phyloP scores from a whole-genome alignment of 1,140 invertebrate genomes.

The Formica selysi region DNA sequence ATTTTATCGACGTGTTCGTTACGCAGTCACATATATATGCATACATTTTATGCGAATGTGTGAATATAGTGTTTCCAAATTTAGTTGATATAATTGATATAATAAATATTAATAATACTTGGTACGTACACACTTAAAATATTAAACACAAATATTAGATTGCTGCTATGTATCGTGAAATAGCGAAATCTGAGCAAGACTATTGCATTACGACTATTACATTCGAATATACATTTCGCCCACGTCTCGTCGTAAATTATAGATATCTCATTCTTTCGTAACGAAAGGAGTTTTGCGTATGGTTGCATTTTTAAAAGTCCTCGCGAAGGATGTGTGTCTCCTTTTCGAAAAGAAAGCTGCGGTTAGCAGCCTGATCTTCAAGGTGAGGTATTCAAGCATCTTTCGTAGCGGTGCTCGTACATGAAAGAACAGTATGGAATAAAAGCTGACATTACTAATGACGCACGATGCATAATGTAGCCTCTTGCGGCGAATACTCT shows the following conservation, averaged over 20 bases:
- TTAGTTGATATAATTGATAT: background rate
- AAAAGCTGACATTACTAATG: background rate
- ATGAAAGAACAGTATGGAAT: background rate
- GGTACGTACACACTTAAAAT: background rate
- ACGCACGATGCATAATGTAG: background rate
- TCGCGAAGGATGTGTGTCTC: background rate
- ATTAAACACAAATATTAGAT: background rate
- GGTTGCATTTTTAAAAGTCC: background rate
- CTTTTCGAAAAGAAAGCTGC: background rate
- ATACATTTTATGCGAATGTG: background rate
- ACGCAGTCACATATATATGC: background rate
- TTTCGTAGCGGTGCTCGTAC: background rate
- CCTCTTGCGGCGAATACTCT: background rate
- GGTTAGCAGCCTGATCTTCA: background rate
- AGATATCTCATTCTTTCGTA: background rate
- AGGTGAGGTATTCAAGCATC: background rate
- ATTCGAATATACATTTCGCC: background rate
- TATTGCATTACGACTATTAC: background rate
- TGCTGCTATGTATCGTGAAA: background rate
- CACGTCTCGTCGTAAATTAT: too few relatives aligned
- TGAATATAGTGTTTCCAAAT: background rate
- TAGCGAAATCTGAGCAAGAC: background rate
- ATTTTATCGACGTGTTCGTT: background rate
- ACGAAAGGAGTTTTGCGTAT: background rate
- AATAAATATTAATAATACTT: constrained; percentile 8